These are phyloP conservation scores for Rana temporaria DNA, from an alignment of 2,113 vertebrate species.

Conservation along the genomic window DNA sequence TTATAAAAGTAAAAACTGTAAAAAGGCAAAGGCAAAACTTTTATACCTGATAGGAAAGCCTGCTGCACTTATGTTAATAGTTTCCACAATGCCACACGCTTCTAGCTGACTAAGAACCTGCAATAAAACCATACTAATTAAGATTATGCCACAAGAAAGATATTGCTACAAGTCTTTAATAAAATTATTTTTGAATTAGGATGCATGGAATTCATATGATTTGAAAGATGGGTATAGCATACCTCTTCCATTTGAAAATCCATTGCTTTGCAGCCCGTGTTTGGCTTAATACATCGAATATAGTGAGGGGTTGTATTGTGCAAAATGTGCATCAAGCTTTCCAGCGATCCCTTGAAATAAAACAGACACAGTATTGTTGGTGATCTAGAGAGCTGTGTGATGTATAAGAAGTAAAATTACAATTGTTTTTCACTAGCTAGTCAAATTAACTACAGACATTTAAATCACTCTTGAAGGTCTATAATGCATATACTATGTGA, in stretches of 20 bases:
- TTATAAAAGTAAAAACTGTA: no score
- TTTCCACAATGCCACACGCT: constrained; percentile 96
- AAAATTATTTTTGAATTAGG: no score
- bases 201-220: no score
- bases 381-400: no score
- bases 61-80: constrained; percentile 92
- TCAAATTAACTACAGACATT: no score
- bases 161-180: background rate
- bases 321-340: constrained; percentile 87
- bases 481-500: no score
- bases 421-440: no score
- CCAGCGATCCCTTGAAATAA: constrained; percentile 84
- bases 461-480: no score
- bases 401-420: no score
- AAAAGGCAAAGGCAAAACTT: no score
- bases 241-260: constrained; percentile 88
- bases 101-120: constrained; percentile 92
- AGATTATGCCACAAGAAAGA: background rate
- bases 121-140: background rate
- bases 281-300: constrained; percentile 96
- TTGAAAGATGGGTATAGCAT: constrained; percentile 20
- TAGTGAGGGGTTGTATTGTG: constrained; percentile 89
- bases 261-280: constrained; percentile 82
- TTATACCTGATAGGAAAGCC: constrained; percentile 93
- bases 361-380: background rate